Conservation (phyloP, 2,888 invertebrate genomes). For the Drosophila putrida region DNA sequence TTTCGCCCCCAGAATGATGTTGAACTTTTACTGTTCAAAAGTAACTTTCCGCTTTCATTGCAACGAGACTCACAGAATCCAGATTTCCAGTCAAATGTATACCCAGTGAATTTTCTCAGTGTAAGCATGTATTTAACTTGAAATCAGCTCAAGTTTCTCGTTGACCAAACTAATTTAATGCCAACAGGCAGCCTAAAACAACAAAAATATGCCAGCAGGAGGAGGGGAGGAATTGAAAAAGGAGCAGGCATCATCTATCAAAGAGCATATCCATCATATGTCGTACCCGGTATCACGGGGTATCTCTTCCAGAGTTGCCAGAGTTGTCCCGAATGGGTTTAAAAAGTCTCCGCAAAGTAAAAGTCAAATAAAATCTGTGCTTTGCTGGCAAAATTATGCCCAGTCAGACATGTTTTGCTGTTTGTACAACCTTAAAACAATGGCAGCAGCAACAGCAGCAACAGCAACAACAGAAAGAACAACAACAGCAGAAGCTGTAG, state of each 20-base stretch:
- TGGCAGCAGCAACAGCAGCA: constrained; percentile 28
- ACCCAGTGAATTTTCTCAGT: constrained; percentile 1
- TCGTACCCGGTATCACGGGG: constrained; percentile 10
- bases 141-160: neutral
- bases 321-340: constrained; percentile 27
- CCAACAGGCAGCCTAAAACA: constrained; percentile 24
- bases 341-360: constrained; percentile 47
- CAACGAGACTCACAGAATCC: constrained; percentile 9
- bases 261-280: constrained; percentile 41
- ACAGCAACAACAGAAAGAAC: constrained; percentile 17
- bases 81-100: constrained; percentile 6
- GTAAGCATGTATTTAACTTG: neutral
- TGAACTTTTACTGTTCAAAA: constrained; percentile 38
- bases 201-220: constrained; percentile 11
- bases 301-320: constrained; percentile 10
- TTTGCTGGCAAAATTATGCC: constrained; percentile 42
- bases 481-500: constrained; percentile 13
- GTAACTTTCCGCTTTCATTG: constrained; percentile 44
- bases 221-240: neutral
- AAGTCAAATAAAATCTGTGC: constrained; percentile 62
- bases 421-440: constrained; percentile 57
- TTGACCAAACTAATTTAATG: neutral
- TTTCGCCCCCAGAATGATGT: constrained; percentile 29
- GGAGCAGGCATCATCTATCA: constrained; percentile 21
- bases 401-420: constrained; percentile 59